Base-by-base conservation (phyloP, 1,140 invertebrate species). In the Drosophila malerkotliana region DNA sequence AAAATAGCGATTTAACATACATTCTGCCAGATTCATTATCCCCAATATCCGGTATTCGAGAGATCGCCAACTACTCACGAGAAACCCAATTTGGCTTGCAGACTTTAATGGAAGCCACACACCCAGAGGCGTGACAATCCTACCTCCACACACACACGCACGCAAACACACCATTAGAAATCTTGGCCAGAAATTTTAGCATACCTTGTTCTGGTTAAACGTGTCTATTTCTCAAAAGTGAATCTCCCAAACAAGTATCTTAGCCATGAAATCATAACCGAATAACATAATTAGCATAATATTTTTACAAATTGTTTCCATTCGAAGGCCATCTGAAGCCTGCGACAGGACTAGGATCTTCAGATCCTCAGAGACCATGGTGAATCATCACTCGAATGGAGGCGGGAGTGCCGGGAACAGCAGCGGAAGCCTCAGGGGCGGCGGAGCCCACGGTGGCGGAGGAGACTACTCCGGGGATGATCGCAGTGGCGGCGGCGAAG, bases 381-480 rank as follows among this genome's bases (percentile, higher is more conserved):
- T 87, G 26, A 87, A 88, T 49, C 84, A 88, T 77, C 83, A 88
- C 52, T 88, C 84, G 6, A 88, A 87, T 67, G 83, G 82, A 15
- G 82, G 83, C 41, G 83, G 83, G 37, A 87, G 83, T 28, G 83
- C 76, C 47, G 84, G 84, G 3, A 88, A 87, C 24, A 87, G 83
- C 34, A 87, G 83, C 18, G 84, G 84, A 14, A 77, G 74, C 41
- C 34, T 77, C 3, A 63, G 66, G 1, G 73, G 66, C 81, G 80
- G 82, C 0, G 90, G 74, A 9, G 81, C 79, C 21, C 41, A 44
- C 15, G 80, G 82, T 3, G 90, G 82, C 4, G 90, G 77, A 5
- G 85, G 85, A 7, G 80, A 81, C 12, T 92, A 89, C 59, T 92
- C 91, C 1, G 91, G 90, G 1, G 91, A 92, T 49, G 91, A 92